A percentile compares a stretch with the other conserved stretches of the same genome.
phyloP scores from a whole-genome alignment of 2,797 vertebrate genomes.

The Poecilia picta region DNA sequence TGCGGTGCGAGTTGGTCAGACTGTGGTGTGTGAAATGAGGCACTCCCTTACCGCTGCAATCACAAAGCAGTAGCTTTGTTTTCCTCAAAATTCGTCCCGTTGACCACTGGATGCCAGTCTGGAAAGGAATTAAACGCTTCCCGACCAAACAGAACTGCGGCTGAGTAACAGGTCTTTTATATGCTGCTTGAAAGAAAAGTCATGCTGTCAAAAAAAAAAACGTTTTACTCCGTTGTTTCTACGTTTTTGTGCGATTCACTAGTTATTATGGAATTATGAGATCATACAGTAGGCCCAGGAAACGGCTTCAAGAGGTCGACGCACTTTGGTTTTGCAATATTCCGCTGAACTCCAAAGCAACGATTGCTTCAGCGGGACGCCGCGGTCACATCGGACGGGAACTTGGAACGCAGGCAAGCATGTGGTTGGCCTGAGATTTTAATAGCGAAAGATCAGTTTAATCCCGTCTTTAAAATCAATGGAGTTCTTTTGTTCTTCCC shows the following conservation, averaged over 20 bases:
- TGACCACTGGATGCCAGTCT: neutral
- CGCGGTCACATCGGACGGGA: conserved; percentile 33
- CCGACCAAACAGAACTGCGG: neutral
- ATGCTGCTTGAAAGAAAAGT: neutral
- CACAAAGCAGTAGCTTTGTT: neutral
- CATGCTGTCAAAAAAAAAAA: neutral
- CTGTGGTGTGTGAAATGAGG: neutral
- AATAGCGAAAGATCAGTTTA: conserved; percentile 39
- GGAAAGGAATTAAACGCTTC: neutral
- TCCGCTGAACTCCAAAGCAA: conserved; percentile 40
- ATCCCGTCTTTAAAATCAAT: conserved; percentile 51
- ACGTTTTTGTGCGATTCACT: neutral
- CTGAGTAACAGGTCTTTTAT: neutral
- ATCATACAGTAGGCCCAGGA: neutral
- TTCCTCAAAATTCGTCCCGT: neutral
- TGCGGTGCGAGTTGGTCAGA: neutral
- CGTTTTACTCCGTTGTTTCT: neutral
- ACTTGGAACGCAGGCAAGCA: conserved; percentile 8
- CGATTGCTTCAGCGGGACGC: conserved; percentile 29
- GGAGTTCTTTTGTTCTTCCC: conserved; percentile 40
- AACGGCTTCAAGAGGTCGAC: neutral
- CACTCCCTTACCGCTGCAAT: neutral
- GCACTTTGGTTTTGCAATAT: neutral
- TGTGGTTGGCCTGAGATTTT: conserved; percentile 5
- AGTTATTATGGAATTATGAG: neutral